phyloP scores from a whole-genome alignment of 2,113 vertebrate genomes.

The Microtus pennsylvanicus region DNA sequence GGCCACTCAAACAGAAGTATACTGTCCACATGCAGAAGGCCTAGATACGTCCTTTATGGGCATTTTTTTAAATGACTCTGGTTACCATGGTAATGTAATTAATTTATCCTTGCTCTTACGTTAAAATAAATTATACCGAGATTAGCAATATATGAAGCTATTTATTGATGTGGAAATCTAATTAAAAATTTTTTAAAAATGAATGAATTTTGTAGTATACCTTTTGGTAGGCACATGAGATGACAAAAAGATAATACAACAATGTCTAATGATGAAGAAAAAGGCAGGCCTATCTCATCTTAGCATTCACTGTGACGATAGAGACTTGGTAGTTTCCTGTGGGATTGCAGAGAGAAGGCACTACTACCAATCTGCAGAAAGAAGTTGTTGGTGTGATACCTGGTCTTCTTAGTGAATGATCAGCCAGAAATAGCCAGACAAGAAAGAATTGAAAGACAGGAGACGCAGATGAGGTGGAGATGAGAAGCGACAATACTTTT shows the following conservation, averaged over 20 bases:
- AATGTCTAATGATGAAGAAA: not conserved
- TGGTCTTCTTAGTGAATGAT: not conserved
- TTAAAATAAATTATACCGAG: constrained; percentile 18
- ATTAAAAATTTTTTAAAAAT: not conserved
- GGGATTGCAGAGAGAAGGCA: not conserved
- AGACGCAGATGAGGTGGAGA: too few species aligned
- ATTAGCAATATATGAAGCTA: not conserved
- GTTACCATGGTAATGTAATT: not conserved
- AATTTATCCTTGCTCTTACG: not conserved
- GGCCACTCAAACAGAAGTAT: too few species aligned
- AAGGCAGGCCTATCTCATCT: not conserved
- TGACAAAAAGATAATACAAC: not conserved
- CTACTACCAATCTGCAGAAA: not conserved
- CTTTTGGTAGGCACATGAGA: not conserved
- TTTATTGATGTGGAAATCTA: not conserved
- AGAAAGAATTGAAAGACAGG: not conserved
- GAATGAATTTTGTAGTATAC: not conserved
- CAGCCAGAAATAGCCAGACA: not conserved
- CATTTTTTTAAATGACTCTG: not conserved
- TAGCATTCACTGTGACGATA: not conserved
- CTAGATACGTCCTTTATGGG: not conserved
- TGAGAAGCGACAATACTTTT: not conserved
- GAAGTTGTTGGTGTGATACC: not conserved
- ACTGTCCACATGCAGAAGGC: too few species aligned
- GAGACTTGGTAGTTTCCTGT: not conserved